Base-by-base conservation (phyloP, 2,113 vertebrate genomes). In the Oxyruncus cristatus region DNA sequence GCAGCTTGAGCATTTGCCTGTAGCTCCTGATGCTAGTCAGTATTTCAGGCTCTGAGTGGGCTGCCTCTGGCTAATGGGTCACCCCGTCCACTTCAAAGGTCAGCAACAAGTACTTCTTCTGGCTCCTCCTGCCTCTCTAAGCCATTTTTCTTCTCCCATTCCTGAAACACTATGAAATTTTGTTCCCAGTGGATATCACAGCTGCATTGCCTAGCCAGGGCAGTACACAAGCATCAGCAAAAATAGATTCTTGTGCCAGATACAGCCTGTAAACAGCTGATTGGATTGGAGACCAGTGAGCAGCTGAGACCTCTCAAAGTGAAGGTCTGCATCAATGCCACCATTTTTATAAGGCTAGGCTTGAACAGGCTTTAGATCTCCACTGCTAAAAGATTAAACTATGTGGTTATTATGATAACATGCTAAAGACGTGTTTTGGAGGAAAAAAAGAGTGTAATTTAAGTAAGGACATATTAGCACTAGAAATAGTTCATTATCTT, bases 91-190 rank as follows among this genome's bases (percentile, higher is more conserved):
- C 52, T 92, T 50, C 74, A 68, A 62, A 75, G 44, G 66, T 79
- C 62, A 75, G 27, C 12, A 52, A 37, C 28, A 87, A 70, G 70
- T 20, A 17, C 50, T 74, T 52, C 7, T 33, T 41, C 20, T 72
- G 52, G 7, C 8, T 66, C 12, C 6, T 9, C 20, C 12, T 30
- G 15, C 32, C n/a, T 77, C 37, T 58, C 42, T 23, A 58, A 22
- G 33, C 9, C 4, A 0, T 59, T 70, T 75, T 74, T 58, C n/a
- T 81, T 52, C 52, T 72, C 35, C 24, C 14, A 3, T 56, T 85
- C 47, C 52, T 10, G 39, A 32, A 67, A 66, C 30, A 42, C n/a
- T 44, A 17, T 0, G 0, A 12, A 52, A 4, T 6, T 39, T 33
- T 55, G 5, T 24, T 76, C 42, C 22, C 28, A 66, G 41, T 8